Evolutionary conservation across 2,797 vertebrate species (phyloP).

Genomic region (Rachycentron canadum): DNA sequence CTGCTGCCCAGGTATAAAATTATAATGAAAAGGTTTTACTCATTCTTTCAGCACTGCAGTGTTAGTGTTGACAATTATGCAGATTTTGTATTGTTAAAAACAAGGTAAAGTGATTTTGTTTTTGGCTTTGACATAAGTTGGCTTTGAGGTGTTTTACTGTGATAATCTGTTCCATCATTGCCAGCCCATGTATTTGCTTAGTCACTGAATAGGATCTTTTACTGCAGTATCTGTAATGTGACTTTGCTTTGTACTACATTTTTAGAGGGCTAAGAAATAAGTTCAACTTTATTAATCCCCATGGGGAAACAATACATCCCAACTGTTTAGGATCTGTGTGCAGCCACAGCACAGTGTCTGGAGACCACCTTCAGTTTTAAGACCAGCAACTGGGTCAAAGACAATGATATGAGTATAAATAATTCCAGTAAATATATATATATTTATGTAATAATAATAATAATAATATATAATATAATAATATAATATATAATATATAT

Average conservation of each 20-base stretch:
- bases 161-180: neutral
- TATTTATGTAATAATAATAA: too few relatives aligned
- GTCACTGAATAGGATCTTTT: conserved; percentile 18
- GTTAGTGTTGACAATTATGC: conserved; percentile 14
- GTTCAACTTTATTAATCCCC: conserved; percentile 30
- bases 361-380: conserved; percentile 26
- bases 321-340: conserved; percentile 1
- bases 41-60: conserved; percentile 10
- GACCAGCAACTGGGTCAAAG: conserved; percentile 26
- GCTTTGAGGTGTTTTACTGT: conserved; percentile 35
- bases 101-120: neutral
- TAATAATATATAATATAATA: too few relatives aligned
- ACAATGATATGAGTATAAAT: conserved; percentile 22
- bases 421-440: conserved; percentile 7
- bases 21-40: conserved; percentile 12
- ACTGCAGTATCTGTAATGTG: conserved; percentile 23
- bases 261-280: conserved; percentile 19
- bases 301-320: conserved; percentile 14
- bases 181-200: conserved; percentile 9
- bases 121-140: conserved; percentile 10
- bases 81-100: conserved; percentile 21
- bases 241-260: conserved; percentile 36
- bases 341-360: neutral
- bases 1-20: conserved; percentile 22
- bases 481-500: too few relatives aligned